Evolutionary conservation across 2,888 invertebrate species (phyloP), one percentile per base, ranked within the genome.

Genomic region (Drosophila kanekoi): DNA sequence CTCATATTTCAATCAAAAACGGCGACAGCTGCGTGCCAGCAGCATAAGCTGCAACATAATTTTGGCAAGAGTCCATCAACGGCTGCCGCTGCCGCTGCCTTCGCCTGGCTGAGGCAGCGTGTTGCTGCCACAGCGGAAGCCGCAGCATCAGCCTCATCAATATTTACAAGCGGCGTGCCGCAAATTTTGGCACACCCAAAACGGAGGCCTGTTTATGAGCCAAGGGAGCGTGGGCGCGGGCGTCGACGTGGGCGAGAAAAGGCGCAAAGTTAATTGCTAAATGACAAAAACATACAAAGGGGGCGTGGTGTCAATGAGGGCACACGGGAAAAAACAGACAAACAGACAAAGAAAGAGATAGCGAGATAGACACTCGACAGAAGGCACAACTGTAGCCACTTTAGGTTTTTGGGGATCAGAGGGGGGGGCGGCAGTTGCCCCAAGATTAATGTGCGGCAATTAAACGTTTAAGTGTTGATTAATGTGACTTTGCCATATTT

Each of bases 391-490:
- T 20, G 43, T 14, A 23, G 40, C 40, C 40, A 40, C 56, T 68
- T 61, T 60, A 45, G 54, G 57, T 9, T 43, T 58, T 60, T 52
- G 45, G 23, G 40, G 16, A 11, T 18, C 16, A n/a, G n/a, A n/a
- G n/a, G 16, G 18, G 43, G 16, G 11, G 13, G 11, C 18, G 51
- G 28, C 40, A 41, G 41, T 51, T 35, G 60, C 47, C 44, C 38
- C 66, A 82, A 87, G 79, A 87, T 87, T 88, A 87, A 87, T 87
- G 86, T 73, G 64, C 65, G 79, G 79, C 86, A 87, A 87, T 87
- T 87, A 87, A 87, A 89, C 87, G 84, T 86, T 87, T 86, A 86
- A 87, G 87, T 88, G 89, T 87, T 87, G 86, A 87, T 87, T 89
- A 87, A 87, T 87, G 88, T 82, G 80, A 82, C 78, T 81, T 87